These are phyloP conservation scores for Drosophila tripunctata DNA, from an alignment of 2,888 invertebrate species.

Conservation along the genomic window DNA sequence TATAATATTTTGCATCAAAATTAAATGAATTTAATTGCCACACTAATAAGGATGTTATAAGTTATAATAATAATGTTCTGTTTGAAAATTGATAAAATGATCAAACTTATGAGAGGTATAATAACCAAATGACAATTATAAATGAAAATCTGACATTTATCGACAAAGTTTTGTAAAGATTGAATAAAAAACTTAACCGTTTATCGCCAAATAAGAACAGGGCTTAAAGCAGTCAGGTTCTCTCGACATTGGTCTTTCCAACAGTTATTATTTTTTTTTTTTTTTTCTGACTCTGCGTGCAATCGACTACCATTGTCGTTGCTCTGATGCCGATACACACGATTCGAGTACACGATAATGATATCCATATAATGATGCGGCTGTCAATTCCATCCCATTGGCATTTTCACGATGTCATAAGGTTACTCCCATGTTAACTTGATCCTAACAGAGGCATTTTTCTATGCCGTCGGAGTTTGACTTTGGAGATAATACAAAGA, in stretches of 20 bases:
- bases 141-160: too few species aligned
- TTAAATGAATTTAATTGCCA: too few species aligned
- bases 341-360: slow-evolving; percentile 79
- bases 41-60: too few species aligned
- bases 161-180: too few species aligned
- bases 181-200: too few species aligned
- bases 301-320: slow-evolving; percentile 52
- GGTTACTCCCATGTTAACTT: slow-evolving; percentile 2
- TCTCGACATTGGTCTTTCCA: too few species aligned
- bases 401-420: slow-evolving; percentile 29
- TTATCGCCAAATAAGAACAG: too few species aligned
- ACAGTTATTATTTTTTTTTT: neutral
- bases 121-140: too few species aligned
- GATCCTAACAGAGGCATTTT: slow-evolving; percentile 15
- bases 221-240: neutral
- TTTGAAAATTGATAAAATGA: too few species aligned
- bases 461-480: neutral
- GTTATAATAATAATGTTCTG: too few species aligned
- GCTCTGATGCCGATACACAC: slow-evolving; percentile 62
- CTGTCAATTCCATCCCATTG: slow-evolving; percentile 79
- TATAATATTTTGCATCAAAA: too few species aligned
- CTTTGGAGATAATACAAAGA: neutral
- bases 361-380: slow-evolving; percentile 82
- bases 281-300: slow-evolving; percentile 33
- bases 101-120: too few species aligned